Conservation (phyloP, 2,113 vertebrate species). For the Pogona vitticeps region DNA sequence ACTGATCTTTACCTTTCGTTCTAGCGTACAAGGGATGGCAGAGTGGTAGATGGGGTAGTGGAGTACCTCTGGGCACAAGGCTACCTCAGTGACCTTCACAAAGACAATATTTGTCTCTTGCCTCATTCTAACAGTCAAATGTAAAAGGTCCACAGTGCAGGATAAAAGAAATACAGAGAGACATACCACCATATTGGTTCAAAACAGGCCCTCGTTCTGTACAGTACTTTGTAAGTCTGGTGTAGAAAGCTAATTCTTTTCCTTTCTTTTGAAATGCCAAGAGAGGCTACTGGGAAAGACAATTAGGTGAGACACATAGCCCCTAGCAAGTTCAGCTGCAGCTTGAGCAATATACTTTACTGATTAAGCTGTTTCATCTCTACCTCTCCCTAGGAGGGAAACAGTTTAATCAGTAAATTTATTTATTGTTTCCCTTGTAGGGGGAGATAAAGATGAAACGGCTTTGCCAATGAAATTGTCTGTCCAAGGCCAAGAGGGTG, state of each 20-base stretch:
- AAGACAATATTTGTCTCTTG: too few relatives aligned
- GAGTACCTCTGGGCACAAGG: not conserved
- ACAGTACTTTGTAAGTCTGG: not conserved
- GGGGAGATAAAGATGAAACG: not conserved
- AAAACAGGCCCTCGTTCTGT: not conserved
- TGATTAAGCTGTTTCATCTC: not conserved
- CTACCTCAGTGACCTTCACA: too few relatives aligned
- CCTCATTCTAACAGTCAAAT: not conserved
- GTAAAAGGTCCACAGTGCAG: not conserved
- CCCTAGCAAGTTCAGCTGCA: not conserved
- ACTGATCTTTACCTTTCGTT: not conserved
- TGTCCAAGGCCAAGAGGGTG: too few relatives aligned
- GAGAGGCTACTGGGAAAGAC: not conserved
- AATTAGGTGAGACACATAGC: not conserved
- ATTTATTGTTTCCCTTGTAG: not conserved
- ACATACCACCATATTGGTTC: not conserved
- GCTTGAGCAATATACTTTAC: not conserved
- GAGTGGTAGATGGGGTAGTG: not conserved
- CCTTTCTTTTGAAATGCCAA: not conserved
- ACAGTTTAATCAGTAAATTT: too few relatives aligned
- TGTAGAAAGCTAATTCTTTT: not conserved
- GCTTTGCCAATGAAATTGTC: not conserved
- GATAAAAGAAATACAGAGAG: not conserved
- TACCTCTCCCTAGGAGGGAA: too few relatives aligned
- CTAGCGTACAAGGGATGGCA: not conserved